Evolutionary conservation across 2,888 invertebrate genomes (phyloP).

Genomic region (Sphinx pinastri): DNA sequence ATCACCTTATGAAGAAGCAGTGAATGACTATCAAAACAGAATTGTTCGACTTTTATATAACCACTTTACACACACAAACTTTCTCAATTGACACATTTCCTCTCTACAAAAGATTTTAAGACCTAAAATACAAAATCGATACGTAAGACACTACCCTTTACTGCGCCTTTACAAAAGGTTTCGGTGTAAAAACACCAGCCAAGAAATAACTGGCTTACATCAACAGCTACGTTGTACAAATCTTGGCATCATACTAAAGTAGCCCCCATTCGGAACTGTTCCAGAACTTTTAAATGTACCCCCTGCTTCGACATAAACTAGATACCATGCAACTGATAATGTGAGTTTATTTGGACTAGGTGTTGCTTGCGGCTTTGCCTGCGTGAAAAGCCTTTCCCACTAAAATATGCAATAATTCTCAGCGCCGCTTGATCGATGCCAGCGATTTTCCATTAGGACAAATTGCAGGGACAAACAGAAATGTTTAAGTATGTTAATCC

Average conservation of each 20-base stretch:
- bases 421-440: no score
- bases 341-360: no score
- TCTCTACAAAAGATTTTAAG: slow-evolving; percentile 26
- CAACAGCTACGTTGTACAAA: slow-evolving; percentile 55
- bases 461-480: no score
- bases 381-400: no score
- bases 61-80: background rate
- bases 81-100: slow-evolving; percentile 23
- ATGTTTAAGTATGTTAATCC: no score
- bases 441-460: no score
- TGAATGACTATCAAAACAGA: no score
- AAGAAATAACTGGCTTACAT: slow-evolving; percentile 44
- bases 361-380: no score
- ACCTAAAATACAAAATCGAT: slow-evolving; percentile 29
- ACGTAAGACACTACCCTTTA: slow-evolving; percentile 29
- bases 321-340: background rate
- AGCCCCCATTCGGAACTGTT: slow-evolving; percentile 46
- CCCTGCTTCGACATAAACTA: slow-evolving; percentile 29
- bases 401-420: no score
- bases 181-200: slow-evolving; percentile 40
- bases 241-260: slow-evolving; percentile 57
- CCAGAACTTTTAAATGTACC: slow-evolving; percentile 45
- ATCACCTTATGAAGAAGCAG: no score
- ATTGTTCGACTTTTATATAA: background rate
- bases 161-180: slow-evolving; percentile 30